A percentile compares a stretch with the other conserved stretches of the same genome.
Evolutionary conservation across 1,140 invertebrate genomes (phyloP).

Genomic region (Carcinoscorpius rotundicauda): DNA sequence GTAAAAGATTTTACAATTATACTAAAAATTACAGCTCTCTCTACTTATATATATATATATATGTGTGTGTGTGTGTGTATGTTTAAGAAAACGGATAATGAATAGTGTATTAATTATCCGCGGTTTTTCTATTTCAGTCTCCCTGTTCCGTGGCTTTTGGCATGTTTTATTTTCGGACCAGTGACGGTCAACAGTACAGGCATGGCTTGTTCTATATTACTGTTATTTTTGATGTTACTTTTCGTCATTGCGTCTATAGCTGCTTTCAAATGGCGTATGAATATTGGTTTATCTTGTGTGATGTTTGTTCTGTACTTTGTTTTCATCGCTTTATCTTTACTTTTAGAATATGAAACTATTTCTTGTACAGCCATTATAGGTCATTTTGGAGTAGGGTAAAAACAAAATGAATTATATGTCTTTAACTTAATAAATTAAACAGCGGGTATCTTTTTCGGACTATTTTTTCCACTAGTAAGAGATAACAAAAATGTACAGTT

Average conservation of each 20-base stretch:
- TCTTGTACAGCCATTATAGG: slow-evolving; percentile 46
- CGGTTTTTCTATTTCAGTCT: slow-evolving; percentile 48
- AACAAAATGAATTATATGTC: no score
- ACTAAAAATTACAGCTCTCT: no score
- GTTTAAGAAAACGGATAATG: no score
- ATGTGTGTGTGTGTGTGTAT: no score
- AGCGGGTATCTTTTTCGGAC: no score
- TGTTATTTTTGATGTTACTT: slow-evolving; percentile 87
- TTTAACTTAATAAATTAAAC: no score
- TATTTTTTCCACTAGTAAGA: no score
- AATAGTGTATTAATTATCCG: no score
- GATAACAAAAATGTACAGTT: no score
- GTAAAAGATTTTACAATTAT: no score
- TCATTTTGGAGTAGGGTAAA: no score
- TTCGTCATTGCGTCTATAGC: slow-evolving; percentile 93
- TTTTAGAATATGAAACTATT: slow-evolving; percentile 78
- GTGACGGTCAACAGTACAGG: slow-evolving; percentile 85
- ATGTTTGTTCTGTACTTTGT: slow-evolving; percentile 95
- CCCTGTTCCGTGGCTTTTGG: slow-evolving; percentile 92
- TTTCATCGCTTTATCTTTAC: slow-evolving; percentile 84
- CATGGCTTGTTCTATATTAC: slow-evolving; percentile 92
- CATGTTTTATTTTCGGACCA: slow-evolving; percentile 65
- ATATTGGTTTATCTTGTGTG: slow-evolving; percentile 80
- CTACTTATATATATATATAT: no score
- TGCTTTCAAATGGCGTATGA: slow-evolving; percentile 93